A percentile compares a stretch with the other conserved stretches of the same genome.
Evolutionary conservation across 2,113 vertebrate genomes (phyloP).

Genomic region (Platycercus adscitus): DNA sequence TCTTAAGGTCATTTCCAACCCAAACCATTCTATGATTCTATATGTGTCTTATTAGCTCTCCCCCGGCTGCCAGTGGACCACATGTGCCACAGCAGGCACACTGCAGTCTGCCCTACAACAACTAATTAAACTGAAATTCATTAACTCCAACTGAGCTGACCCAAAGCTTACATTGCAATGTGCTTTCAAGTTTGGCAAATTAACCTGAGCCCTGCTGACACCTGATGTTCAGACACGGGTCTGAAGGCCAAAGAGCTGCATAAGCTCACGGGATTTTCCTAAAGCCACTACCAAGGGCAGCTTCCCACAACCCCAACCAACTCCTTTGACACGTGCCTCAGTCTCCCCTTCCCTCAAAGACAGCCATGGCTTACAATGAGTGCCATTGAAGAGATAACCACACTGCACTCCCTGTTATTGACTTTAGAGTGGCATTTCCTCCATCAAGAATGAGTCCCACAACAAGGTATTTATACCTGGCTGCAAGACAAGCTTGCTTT

Average conservation of each 20-base stretch:
- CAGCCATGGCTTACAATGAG: neutral
- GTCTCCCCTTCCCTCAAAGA: neutral
- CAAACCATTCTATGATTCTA: neutral
- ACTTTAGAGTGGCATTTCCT: conserved; percentile 24
- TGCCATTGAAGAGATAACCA: conserved; percentile 6
- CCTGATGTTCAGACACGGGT: neutral
- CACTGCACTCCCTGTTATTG: neutral
- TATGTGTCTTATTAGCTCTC: accelerated
- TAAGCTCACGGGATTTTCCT: accelerated
- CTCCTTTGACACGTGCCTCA: neutral
- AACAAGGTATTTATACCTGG: conserved; percentile 36
- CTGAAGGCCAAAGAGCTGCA: neutral
- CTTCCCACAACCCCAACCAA: accelerated
- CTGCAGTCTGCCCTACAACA: neutral
- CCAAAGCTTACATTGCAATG: neutral
- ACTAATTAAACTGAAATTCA: neutral
- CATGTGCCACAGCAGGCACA: accelerated
- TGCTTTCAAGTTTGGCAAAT: neutral
- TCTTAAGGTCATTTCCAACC: neutral
- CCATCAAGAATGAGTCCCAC: neutral
- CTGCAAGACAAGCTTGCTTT: conserved; percentile 8
- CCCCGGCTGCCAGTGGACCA: neutral
- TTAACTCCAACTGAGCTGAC: neutral
- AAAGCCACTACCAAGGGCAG: neutral
- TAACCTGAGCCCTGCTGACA: neutral